These are phyloP conservation scores for Emmelina monodactyla DNA, from an alignment of 2,888 invertebrate species.

Conservation along the genomic window DNA sequence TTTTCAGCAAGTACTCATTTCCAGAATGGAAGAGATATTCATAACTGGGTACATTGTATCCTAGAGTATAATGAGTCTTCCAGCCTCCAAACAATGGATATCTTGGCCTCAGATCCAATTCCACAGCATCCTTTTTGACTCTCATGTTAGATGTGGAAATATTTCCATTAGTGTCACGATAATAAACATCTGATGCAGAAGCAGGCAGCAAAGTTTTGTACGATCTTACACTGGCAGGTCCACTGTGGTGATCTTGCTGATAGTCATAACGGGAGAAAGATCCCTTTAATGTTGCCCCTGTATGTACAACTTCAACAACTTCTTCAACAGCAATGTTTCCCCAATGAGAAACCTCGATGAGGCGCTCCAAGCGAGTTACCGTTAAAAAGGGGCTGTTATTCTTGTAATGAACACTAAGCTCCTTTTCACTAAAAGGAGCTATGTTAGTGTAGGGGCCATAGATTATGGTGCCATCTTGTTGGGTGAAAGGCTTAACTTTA, in stretches of 20 bases:
- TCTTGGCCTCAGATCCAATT: slow-evolving; percentile 93
- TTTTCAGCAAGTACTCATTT: slow-evolving; percentile 83
- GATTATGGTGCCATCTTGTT: slow-evolving; percentile 79
- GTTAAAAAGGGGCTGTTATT: slow-evolving; percentile 96
- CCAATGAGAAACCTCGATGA: slow-evolving; percentile 98
- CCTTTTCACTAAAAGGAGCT: slow-evolving; percentile 65
- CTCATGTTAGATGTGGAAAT: slow-evolving; percentile 97
- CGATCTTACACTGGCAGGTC: slow-evolving; percentile 87
- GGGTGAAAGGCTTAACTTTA: slow-evolving; percentile 80
- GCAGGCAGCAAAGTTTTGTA: slow-evolving; percentile 89
- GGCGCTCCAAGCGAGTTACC: slow-evolving; percentile 84
- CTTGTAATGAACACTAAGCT: slow-evolving; percentile 88
- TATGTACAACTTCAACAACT: slow-evolving; percentile 88
- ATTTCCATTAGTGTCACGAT: slow-evolving; percentile 96
- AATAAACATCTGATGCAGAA: slow-evolving; percentile 94
- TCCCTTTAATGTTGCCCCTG: slow-evolving; percentile 92
- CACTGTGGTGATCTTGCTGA: slow-evolving; percentile 89
- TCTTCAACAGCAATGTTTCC: slow-evolving; percentile 98
- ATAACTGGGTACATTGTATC: slow-evolving; percentile 97
- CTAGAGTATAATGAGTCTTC: slow-evolving; percentile 96
- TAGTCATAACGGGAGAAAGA: slow-evolving; percentile 98
- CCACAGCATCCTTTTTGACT: slow-evolving; percentile 88
- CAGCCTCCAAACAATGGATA: slow-evolving; percentile 99
- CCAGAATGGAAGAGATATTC: slow-evolving; percentile 89
- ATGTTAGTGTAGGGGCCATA: slow-evolving; percentile 91